Evolutionary conservation across 2,113 vertebrate species (phyloP).

Genomic region (human (Homo sapiens)): GRCh38 chr9:120882001-120882500

Average conservation of each 20-base stretch:
- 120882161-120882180: not conserved
- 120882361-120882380: not conserved
- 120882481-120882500: not conserved
- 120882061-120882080: not conserved
- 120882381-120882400: not conserved
- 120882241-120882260: not conserved
- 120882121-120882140: not conserved
- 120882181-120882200: not conserved
- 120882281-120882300: not conserved
- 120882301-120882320: not conserved
- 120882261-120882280: not conserved
- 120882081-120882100: not conserved
- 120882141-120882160: not conserved
- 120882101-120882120: not conserved
- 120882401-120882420: not conserved
- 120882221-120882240: not conserved
- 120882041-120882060: too few species aligned
- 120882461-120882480: not conserved
- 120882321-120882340: not conserved
- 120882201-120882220: not conserved
- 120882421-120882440: not conserved
- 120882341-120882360: not conserved
- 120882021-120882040: too few species aligned
- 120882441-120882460: not conserved
- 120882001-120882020: too few species aligned